Evolutionary conservation across 2,797 vertebrate genomes (phyloP).

Genomic region (Melanotaenia trifasciata): DNA sequence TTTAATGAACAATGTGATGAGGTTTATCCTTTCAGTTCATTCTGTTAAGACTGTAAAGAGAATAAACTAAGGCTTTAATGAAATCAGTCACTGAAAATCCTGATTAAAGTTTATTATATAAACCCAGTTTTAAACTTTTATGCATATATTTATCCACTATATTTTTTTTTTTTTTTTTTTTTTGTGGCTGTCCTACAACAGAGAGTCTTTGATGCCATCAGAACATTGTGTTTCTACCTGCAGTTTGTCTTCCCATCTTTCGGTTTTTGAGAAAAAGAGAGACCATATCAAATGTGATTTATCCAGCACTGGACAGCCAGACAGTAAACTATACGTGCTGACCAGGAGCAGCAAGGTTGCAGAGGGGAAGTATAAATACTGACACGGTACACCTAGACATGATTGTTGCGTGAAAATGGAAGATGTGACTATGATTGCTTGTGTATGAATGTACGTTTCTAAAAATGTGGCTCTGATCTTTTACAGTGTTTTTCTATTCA

Average conservation of each 20-base stretch:
- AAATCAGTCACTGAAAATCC: no score
- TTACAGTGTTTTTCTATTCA: background rate
- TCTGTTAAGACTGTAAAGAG: background rate
- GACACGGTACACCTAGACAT: conserved; percentile 26
- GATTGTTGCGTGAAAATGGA: conserved; percentile 27
- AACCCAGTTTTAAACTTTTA: no score
- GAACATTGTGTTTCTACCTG: conserved; percentile 6
- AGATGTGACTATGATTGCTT: conserved; percentile 1
- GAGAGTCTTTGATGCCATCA: no score
- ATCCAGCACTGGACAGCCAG: conserved; percentile 39
- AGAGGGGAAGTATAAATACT: conserved; percentile 62
- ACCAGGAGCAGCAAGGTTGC: conserved; percentile 48
- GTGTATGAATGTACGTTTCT: no score
- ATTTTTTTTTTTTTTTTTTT: background rate
- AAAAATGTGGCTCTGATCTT: background rate
- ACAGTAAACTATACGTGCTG: conserved; percentile 45
- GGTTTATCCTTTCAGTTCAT: background rate
- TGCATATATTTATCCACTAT: background rate
- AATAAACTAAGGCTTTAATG: no score
- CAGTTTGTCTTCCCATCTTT: conserved; percentile 22
- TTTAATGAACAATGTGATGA: background rate
- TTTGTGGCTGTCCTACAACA: background rate
- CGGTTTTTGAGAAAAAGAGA: conserved; percentile 18
- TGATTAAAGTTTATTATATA: no score
- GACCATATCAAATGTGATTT: conserved; percentile 54